Conservation (phyloP, 2,113 vertebrate genomes). For the Chrysemys picta region DNA sequence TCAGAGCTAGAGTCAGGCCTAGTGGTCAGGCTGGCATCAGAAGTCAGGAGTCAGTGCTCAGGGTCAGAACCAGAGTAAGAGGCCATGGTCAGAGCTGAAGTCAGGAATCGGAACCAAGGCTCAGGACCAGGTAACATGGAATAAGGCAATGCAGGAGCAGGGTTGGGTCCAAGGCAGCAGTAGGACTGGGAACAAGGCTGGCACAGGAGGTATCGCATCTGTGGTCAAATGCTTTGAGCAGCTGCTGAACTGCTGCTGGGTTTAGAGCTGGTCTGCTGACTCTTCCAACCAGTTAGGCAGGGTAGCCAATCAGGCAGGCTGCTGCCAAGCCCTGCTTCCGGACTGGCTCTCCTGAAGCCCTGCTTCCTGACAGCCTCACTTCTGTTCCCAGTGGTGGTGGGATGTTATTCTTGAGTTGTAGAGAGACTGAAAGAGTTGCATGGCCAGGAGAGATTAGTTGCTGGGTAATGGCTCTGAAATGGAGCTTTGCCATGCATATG, state of each 20-base stretch:
- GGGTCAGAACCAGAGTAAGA: background rate
- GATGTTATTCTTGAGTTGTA: background rate
- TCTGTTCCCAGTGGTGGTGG: background rate
- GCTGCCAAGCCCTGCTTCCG: background rate
- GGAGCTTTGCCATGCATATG: background rate
- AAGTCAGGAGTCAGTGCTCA: background rate
- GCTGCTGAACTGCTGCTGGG: background rate
- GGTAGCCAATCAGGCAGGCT: background rate
- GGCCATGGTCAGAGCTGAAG: background rate
- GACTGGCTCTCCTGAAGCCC: background rate
- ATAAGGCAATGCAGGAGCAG: background rate
- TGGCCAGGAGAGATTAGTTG: background rate
- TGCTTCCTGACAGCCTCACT: background rate
- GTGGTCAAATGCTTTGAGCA: background rate
- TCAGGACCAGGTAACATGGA: background rate
- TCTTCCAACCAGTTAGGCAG: background rate
- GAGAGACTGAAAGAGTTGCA: background rate
- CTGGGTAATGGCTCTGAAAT: background rate
- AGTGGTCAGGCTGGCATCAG: background rate
- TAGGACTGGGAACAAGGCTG: background rate
- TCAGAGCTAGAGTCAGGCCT: background rate
- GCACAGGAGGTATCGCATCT: background rate
- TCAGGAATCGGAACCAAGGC: background rate
- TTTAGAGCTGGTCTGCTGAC: background rate
- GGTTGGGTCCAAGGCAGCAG: background rate